A percentile compares a stretch with the other conserved stretches of the same genome.
phyloP scores from a whole-genome alignment of 2,797 vertebrate species.

The Martes flavigula region DNA sequence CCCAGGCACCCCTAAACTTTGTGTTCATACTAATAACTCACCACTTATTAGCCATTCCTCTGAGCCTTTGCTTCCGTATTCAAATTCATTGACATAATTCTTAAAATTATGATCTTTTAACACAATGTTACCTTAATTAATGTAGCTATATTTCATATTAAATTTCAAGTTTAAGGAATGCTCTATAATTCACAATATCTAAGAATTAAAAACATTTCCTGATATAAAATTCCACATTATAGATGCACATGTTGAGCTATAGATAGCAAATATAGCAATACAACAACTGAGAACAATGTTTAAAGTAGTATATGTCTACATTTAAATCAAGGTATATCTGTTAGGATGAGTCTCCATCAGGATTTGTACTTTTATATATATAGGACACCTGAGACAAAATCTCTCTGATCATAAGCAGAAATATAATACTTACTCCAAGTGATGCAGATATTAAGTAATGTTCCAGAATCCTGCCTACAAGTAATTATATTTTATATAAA shows the following conservation, averaged over 20 bases:
- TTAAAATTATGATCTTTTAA: not conserved
- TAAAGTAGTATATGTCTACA: not conserved
- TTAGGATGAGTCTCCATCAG: not conserved
- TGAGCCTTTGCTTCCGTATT: not conserved
- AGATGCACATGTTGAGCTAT: not conserved
- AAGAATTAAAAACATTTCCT: not conserved
- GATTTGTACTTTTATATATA: not conserved
- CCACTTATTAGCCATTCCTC: not conserved
- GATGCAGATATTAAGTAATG: constrained; percentile 14
- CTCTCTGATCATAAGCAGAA: not conserved
- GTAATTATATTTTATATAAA: not conserved
- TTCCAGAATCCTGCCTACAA: not conserved
- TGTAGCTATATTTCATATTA: not conserved
- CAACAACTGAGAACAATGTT: not conserved
- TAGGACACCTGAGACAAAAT: not conserved
- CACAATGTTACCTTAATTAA: not conserved
- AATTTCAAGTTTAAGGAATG: not conserved
- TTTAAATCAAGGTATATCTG: not conserved
- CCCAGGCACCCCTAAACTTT: no score
- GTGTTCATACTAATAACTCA: not conserved
- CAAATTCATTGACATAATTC: not conserved
- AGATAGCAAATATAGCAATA: not conserved
- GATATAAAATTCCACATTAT: not conserved
- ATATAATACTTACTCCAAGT: constrained; percentile 38
- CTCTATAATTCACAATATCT: not conserved